phyloP scores from a whole-genome alignment of 2,113 vertebrate genomes.

The Stictonetta naevosa region DNA sequence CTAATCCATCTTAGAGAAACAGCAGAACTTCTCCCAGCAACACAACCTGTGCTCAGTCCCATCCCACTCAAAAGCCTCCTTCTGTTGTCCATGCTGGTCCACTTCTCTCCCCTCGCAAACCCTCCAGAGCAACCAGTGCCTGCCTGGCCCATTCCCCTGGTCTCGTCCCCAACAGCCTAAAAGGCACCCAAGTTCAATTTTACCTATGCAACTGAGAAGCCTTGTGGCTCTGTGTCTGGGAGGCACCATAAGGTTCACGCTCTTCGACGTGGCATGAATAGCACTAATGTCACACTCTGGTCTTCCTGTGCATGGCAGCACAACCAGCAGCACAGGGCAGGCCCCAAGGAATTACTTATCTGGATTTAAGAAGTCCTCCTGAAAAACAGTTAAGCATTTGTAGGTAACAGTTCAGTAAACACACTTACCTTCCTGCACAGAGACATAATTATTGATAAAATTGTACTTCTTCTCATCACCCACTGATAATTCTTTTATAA shows the following conservation, averaged over 20 bases:
- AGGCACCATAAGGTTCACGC: background rate
- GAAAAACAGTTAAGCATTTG: background rate
- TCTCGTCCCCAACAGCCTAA: background rate
- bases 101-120: background rate
- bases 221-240: fast-evolving
- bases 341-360: background rate
- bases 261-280: fast-evolving
- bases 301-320: fast-evolving
- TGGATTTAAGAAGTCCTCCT: background rate
- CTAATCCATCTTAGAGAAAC: background rate
- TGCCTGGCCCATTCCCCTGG: background rate
- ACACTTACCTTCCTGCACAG: background rate
- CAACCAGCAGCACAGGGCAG: background rate
- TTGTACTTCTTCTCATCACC: background rate
- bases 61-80: background rate
- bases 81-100: background rate
- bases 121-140: background rate
- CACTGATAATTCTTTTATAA: background rate
- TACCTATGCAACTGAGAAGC: background rate
- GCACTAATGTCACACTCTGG: fast-evolving
- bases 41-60: background rate
- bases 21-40: background rate
- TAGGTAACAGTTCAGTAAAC: background rate
- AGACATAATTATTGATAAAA: background rate
- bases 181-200: background rate